These are phyloP conservation scores for Callorhinus ursinus DNA, from an alignment of 2,113 vertebrate species.

Conservation along the genomic window DNA sequence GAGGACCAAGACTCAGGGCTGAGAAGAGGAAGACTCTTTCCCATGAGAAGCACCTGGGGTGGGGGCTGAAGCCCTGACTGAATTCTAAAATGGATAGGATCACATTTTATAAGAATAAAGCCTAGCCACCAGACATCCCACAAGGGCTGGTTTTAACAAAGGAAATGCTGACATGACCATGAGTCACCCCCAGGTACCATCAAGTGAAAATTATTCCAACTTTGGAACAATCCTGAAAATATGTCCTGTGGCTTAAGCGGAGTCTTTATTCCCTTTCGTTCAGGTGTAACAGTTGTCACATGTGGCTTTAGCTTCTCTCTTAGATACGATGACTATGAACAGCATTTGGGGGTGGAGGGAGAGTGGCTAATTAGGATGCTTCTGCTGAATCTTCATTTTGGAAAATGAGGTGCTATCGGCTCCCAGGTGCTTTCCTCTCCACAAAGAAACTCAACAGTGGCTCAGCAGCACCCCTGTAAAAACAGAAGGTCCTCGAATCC, in stretches of 20 bases:
- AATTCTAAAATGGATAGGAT: slow-evolving; percentile 21
- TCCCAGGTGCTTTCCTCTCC: neutral
- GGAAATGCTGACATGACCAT: neutral
- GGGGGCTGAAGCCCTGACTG: neutral
- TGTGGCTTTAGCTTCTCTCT: neutral
- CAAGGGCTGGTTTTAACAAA: neutral
- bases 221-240: slow-evolving; percentile 38
- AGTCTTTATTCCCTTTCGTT: neutral
- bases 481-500: neutral
- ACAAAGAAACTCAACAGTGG: neutral
- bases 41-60: neutral
- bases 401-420: neutral
- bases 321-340: neutral
- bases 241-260: neutral
- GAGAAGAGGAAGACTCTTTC: neutral
- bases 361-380: neutral
- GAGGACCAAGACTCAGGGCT: neutral
- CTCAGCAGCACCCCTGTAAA: neutral
- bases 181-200: neutral
- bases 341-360: neutral
- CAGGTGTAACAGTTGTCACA: neutral
- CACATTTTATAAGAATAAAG: neutral
- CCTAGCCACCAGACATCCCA: neutral
- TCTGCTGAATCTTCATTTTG: neutral
- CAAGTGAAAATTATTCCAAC: slow-evolving; percentile 22